Base-by-base conservation (phyloP, 2,797 vertebrate species). In the Anguilla pacifica region DNA sequence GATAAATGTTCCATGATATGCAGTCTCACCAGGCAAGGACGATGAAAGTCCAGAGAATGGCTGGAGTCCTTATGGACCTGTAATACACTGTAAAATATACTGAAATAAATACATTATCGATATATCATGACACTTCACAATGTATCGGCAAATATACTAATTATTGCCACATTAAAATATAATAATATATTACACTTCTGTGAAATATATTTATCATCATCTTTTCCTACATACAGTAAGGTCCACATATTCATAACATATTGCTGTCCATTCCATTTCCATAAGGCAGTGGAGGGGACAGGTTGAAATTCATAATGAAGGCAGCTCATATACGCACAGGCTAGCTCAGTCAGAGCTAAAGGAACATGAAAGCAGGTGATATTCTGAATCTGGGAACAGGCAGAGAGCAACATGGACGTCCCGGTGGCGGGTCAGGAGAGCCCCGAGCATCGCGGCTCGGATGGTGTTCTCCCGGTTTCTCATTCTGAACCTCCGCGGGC, bases 1-100 rank as follows among this genome's bases (percentile, higher is more conserved):
- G 82, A 87, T 74, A n/a, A 74, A 84, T 87, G 86, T 9, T 57
- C 31, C n/a, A 1, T 49, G 31, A 53, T 84, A 67, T 51, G 57
- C 59, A 5, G 81, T 55, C 83, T 84, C 49, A 31, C 15, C 25
- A 31, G n/a, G 46, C n/a, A 10, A 43, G 55, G 46, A 39, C 22
- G 72, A 6, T 35, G 22, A 39, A 35, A 61, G 25, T 28, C 7
- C 9, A 39, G 25, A 22, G 28, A n/a, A 39, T 81, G 53, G 11
- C 59, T 25, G 15, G 72, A 57, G 85, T 39, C 17, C 13, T 17
- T 64, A 13, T 51, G 43, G n/a, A 74, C 13, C 46, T 35, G 67
- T 3, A 17, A 61, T 61, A 22, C 15, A 61, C 15, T 19, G 15
- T 19, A 15, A 61, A 61, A 61, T 61, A 15, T 61, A 61, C 13